Conservation (phyloP, 2,888 invertebrate genomes). For the Zygothrica quintamaculata region DNA sequence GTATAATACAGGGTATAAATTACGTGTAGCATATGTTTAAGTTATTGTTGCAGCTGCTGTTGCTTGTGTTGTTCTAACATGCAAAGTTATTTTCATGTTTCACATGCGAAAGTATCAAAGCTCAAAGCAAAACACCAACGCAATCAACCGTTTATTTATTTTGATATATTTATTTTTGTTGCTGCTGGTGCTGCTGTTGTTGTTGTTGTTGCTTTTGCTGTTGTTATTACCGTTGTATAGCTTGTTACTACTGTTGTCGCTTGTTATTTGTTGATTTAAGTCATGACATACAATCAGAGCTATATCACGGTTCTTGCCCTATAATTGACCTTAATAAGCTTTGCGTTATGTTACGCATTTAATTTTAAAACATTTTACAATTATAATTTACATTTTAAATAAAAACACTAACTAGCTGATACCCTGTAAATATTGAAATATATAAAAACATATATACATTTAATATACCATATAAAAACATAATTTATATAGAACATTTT, state of each 20-base stretch:
- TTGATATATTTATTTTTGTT: conserved; percentile 50
- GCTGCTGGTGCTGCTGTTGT: conserved; percentile 28
- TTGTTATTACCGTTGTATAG: conserved; percentile 9
- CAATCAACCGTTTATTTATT: conserved; percentile 60
- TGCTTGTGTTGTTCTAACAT: conserved; percentile 42
- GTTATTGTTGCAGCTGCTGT: conserved; percentile 17
- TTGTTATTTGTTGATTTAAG: conserved; percentile 65
- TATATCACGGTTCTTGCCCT: conserved; percentile 38
- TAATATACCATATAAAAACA: too few relatives aligned
- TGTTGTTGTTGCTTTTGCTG: conserved; percentile 31
- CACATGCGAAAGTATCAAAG: conserved; percentile 47
- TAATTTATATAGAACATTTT: too few relatives aligned
- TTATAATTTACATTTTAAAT: neutral
- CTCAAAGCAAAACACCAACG: conserved; percentile 46
- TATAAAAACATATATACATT: too few relatives aligned
- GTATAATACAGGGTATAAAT: too few relatives aligned
- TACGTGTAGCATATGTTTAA: neutral
- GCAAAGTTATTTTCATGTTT: conserved; percentile 72
- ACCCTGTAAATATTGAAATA: too few relatives aligned
- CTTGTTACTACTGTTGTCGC: conserved; percentile 28
- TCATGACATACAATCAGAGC: conserved; percentile 66
- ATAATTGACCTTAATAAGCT: conserved; percentile 21
- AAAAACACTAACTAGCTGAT: neutral
- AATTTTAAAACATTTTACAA: conserved; percentile 52
- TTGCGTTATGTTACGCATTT: conserved; percentile 49